Percentiles rank a stretch among this genome's conserved stretches.
phyloP scores from a whole-genome alignment of 2,797 vertebrate genomes.

The Scarus forsteni region DNA sequence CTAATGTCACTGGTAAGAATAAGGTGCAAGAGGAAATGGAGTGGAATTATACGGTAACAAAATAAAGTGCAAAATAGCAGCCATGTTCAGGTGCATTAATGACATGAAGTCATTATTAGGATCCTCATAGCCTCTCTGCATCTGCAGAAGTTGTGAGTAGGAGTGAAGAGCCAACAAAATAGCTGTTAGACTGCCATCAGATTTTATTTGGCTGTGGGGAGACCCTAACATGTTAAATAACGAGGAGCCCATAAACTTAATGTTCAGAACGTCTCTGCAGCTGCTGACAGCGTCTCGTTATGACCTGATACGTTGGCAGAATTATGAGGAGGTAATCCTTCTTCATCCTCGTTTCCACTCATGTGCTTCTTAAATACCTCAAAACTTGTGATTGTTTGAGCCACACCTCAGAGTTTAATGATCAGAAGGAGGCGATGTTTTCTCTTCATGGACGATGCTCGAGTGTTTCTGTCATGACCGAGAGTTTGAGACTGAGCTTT shows the following conservation, averaged over 20 bases:
- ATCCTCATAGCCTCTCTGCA: constrained; percentile 47
- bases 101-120: too few relatives aligned
- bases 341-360: constrained; percentile 48
- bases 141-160: constrained; percentile 59
- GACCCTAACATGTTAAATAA: constrained; percentile 81
- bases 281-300: constrained; percentile 71
- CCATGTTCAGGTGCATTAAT: too few relatives aligned
- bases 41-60: too few relatives aligned
- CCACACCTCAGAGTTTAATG: background rate
- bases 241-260: constrained; percentile 76
- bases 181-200: constrained; percentile 69
- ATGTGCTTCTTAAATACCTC: constrained; percentile 53
- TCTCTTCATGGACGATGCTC: background rate
- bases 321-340: constrained; percentile 63
- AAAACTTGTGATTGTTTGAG: constrained; percentile 20
- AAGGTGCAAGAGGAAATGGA: too few relatives aligned
- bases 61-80: too few relatives aligned
- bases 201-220: constrained; percentile 78
- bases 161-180: constrained; percentile 67
- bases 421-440: background rate
- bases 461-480: background rate
- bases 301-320: constrained; percentile 62
- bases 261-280: constrained; percentile 69
- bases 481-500: too few relatives aligned
- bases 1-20: too few relatives aligned